These are phyloP conservation scores for Hippopotamyrus pictus DNA, from an alignment of 2,797 vertebrate genomes.

Conservation along the genomic window DNA sequence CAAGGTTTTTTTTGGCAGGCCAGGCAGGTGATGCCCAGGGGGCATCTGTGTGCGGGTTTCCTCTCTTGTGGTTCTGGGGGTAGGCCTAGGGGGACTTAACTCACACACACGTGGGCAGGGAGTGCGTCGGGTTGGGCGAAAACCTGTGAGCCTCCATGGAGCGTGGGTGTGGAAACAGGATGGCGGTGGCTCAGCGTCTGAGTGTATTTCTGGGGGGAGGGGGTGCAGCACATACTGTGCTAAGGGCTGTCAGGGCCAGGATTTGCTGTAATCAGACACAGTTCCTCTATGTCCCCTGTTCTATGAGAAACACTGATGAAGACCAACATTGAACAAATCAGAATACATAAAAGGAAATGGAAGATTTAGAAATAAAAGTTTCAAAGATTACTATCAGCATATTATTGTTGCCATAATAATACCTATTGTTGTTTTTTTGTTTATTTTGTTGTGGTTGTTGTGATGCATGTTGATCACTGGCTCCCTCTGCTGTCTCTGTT, in stretches of 20 bases:
- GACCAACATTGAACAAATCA: constrained; percentile 39
- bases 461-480: neutral
- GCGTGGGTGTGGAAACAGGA: neutral
- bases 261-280: constrained; percentile 32
- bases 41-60: constrained; percentile 4
- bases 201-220: constrained; percentile 13
- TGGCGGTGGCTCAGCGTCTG: neutral
- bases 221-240: neutral
- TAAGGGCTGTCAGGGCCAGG: neutral
- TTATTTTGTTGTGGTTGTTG: neutral
- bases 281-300: constrained; percentile 15
- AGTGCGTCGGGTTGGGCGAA: neutral
- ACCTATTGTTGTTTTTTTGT: neutral
- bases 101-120: neutral
- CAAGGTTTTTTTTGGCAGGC: neutral
- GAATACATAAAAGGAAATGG: constrained; percentile 10
- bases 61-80: constrained; percentile 22
- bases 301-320: neutral
- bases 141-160: neutral
- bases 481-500: constrained; percentile 24
- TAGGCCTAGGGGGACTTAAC: constrained; percentile 24
- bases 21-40: neutral
- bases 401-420: neutral
- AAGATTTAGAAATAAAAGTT: neutral
- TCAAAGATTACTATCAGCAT: constrained; percentile 17